A percentile compares a stretch with the other conserved stretches of the same genome.
Evolutionary conservation across 2,797 vertebrate species (phyloP).

Genomic region (Helostoma temminkii): DNA sequence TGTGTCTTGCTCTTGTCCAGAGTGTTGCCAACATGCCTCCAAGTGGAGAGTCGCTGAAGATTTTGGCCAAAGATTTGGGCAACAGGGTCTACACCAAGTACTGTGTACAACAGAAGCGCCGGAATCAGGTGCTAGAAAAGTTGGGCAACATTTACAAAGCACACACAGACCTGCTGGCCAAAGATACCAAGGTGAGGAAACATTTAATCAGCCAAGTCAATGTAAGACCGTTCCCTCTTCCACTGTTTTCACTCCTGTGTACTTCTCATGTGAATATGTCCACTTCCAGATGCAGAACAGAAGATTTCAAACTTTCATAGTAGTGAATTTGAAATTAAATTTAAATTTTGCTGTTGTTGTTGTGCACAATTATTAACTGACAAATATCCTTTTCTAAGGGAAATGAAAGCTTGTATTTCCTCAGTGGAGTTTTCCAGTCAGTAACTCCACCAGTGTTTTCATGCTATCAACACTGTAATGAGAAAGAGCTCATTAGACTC

Average conservation of each 20-base stretch:
- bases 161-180: slow-evolving; percentile 88
- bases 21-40: slow-evolving; percentile 83
- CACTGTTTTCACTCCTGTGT: too few species aligned
- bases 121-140: slow-evolving; percentile 81
- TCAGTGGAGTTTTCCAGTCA: slow-evolving; percentile 20
- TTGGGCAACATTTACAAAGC: slow-evolving; percentile 82
- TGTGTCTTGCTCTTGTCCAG: slow-evolving; percentile 73
- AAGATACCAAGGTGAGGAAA: slow-evolving; percentile 85
- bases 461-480: slow-evolving; percentile 56
- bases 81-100: slow-evolving; percentile 85
- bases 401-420: slow-evolving; percentile 19
- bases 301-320: neutral
- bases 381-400: slow-evolving; percentile 8
- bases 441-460: slow-evolving; percentile 36
- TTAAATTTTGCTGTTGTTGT: too few species aligned
- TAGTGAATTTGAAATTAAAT: too few species aligned
- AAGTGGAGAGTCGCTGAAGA: slow-evolving; percentile 87
- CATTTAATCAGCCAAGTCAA: neutral
- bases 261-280: neutral
- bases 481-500: slow-evolving; percentile 55
- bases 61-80: slow-evolving; percentile 87
- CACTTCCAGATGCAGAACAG: neutral
- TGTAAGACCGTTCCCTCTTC: too few species aligned
- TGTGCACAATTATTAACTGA: too few species aligned
- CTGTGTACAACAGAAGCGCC: slow-evolving; percentile 80